Conservation (phyloP, 2,113 vertebrate genomes). For the Xiphias gladius region DNA sequence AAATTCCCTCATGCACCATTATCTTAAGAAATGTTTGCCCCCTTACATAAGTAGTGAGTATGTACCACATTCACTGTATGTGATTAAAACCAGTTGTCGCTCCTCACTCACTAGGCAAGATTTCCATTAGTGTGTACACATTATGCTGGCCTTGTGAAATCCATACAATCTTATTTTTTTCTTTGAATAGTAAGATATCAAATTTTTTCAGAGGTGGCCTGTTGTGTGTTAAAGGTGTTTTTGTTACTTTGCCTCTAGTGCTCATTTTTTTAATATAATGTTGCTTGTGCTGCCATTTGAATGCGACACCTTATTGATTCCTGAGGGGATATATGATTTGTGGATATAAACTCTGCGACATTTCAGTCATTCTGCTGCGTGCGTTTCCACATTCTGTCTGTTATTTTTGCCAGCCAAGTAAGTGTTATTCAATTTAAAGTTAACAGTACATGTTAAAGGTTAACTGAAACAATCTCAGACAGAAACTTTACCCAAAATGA, state of each 20-base stretch:
- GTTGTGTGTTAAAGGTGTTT: neutral
- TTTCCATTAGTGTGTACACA: neutral
- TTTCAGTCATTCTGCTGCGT: neutral
- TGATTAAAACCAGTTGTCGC: neutral
- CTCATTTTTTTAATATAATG: slow-evolving; percentile 7
- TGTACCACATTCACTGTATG: neutral
- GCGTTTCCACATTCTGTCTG: neutral
- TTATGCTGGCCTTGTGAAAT: neutral
- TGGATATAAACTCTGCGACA: slow-evolving; percentile 13
- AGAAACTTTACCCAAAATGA: neutral
- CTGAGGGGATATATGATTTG: slow-evolving; percentile 15
- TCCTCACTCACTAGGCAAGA: neutral
- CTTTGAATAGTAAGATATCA: neutral
- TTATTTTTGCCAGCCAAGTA: neutral
- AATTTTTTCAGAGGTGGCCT: neutral
- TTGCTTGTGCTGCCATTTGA: slow-evolving; percentile 10
- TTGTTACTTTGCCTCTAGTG: neutral
- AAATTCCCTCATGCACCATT: neutral
- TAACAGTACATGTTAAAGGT: neutral
- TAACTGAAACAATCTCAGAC: slow-evolving; percentile 5
- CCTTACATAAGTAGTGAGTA: neutral
- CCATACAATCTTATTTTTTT: neutral
- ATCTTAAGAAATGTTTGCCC: neutral
- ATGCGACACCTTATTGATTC: slow-evolving; percentile 17
- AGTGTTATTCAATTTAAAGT: neutral